Conservation (phyloP, 1,140 invertebrate species). For the Sweltsa coloradensis region DNA sequence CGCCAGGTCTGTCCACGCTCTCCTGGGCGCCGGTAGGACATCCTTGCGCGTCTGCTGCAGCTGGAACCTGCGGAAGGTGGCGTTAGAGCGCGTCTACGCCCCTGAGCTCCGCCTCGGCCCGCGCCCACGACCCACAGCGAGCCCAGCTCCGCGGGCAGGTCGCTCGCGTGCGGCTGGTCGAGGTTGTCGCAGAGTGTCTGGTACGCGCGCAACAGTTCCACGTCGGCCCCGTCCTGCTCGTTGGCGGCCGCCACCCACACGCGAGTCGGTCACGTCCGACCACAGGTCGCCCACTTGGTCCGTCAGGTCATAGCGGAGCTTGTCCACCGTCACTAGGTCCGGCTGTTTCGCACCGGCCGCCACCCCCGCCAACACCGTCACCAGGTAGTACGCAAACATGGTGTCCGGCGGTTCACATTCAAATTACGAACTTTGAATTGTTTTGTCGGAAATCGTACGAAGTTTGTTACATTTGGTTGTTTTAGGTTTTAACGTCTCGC, state of each 20-base stretch:
- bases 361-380: too few relatives aligned
- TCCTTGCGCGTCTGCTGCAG: conserved; percentile 30
- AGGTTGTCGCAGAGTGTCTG: conserved; percentile 36
- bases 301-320: conserved; percentile 39
- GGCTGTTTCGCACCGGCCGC: too few relatives aligned
- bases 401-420: too few relatives aligned
- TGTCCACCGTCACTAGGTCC: conserved; percentile 25
- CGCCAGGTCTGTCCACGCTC: conserved; percentile 46
- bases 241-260: conserved; percentile 28
- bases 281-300: conserved; percentile 34
- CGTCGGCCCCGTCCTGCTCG: conserved; percentile 30
- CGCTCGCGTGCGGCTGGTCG: conserved; percentile 22
- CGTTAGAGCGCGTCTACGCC: conserved; percentile 42
- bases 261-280: conserved; percentile 30
- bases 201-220: conserved; percentile 40
- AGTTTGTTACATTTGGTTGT: too few relatives aligned
- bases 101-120: conserved; percentile 35
- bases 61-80: conserved; percentile 41
- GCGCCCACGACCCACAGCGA: conserved; percentile 42
- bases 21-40: conserved; percentile 30
- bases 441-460: too few relatives aligned
- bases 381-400: too few relatives aligned
- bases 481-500: too few relatives aligned
- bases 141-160: conserved; percentile 29
- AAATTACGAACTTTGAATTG: too few relatives aligned